Evolutionary conservation across 1,140 invertebrate species (phyloP), one percentile per base, ranked within the genome.

Genomic region (Pseudomyrmex concolor): DNA sequence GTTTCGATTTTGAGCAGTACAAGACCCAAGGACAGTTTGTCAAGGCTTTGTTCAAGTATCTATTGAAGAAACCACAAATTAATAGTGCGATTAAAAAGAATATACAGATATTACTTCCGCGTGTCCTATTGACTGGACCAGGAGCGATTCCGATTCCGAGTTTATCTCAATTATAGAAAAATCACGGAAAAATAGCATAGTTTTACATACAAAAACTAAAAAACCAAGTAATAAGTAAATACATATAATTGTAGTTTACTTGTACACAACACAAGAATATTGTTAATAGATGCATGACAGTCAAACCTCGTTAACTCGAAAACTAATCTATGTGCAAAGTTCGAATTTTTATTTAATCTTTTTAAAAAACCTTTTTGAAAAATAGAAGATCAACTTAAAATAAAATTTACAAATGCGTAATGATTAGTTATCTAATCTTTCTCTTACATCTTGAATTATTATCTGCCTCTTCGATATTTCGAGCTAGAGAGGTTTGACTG

Each of bases 1-100:
- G 85, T 43, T 91, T 91, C 19, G 55, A 63, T 12, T 59, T 77
- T 13, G 62, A 88, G n/a, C 78, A 85, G 0, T 87, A 76, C 50
- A 82, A 85, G 43, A 86, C 83, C 8, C 68, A 71, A 62, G 88
- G 83, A 13, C 4, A 34, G 2, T 90, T 88, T 67, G 15, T 90
- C 19, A 50, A 50, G 7, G 72, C 25, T 13, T 66, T 71, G 12
- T 76, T 87, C 22, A 64, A 72, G 4, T 50, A 86, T 25, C 22
- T 84, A 0, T 1, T 80, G 48, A 66, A 43, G 2, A 76, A 84
- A 9, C n/a, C 57, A 15, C 10, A 63, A 0, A 8, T 86, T 15
- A n/a, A 51, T 1, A 13, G n/a, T 51, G 51, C 25, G 10, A 59
- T 59, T 60, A 50, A 77, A 70, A 55, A 25, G 5, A 2, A 74